Evolutionary conservation across 2,113 vertebrate genomes (phyloP).

Genomic region (Sinocyclocheilus anshuiensis): DNA sequence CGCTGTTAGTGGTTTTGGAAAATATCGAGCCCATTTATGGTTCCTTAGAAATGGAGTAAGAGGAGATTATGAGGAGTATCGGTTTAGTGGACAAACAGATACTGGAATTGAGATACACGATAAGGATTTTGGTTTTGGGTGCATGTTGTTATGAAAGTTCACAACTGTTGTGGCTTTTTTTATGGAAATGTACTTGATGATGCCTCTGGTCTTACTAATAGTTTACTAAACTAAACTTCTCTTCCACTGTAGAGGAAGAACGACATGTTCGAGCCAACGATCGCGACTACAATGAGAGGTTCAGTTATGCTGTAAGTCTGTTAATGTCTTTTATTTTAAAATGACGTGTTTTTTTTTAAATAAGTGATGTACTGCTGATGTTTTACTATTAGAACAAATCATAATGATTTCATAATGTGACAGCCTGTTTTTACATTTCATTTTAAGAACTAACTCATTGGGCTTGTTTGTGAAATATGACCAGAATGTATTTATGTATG

Average conservation of each 20-base stretch:
- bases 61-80: background rate
- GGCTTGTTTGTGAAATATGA: background rate
- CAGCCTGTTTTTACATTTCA: background rate
- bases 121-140: background rate
- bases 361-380: background rate
- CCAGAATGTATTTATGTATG: background rate
- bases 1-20: background rate
- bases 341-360: background rate
- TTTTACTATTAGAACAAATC: background rate
- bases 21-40: background rate
- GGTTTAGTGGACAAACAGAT: background rate
- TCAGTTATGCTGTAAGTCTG: slow-evolving; percentile 83
- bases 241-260: slow-evolving; percentile 79
- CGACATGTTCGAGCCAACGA: slow-evolving; percentile 84
- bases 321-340: background rate
- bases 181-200: background rate
- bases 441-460: background rate
- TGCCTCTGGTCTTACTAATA: background rate
- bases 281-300: slow-evolving; percentile 82
- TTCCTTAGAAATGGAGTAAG: background rate
- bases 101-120: background rate
- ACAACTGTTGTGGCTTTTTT: background rate
- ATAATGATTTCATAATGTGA: background rate
- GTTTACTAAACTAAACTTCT: background rate
- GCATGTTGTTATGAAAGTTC: background rate